These are phyloP conservation scores for Watsonalla binaria DNA, from an alignment of 2,888 invertebrate species.

Conservation along the genomic window DNA sequence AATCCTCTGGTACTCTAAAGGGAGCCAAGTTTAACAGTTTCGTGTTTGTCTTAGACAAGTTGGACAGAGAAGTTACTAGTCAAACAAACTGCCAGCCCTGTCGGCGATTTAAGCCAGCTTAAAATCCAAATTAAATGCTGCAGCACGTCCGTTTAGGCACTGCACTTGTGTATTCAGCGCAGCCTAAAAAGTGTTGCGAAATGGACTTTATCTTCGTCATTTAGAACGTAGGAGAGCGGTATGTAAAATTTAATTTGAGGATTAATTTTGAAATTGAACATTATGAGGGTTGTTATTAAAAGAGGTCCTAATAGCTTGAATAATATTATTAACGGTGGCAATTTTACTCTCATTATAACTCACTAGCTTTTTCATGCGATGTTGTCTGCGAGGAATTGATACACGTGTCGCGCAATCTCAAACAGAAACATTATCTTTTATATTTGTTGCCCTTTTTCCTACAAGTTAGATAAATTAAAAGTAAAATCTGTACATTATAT, in stretches of 20 bases:
- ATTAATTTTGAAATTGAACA: slow-evolving; percentile 3
- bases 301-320: no score
- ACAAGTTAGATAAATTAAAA: no score
- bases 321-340: no score
- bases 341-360: no score
- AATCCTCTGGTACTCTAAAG: slow-evolving; percentile 33
- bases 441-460: no score
- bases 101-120: slow-evolving; percentile 41
- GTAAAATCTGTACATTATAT: no score
- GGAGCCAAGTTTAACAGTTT: slow-evolving; percentile 58
- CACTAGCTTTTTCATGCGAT: no score
- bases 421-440: no score
- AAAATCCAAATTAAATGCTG: slow-evolving; percentile 59
- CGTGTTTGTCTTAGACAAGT: slow-evolving; percentile 68
- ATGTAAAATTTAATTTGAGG: slow-evolving; percentile 2
- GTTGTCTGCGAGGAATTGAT: no score
- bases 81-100: slow-evolving; percentile 50
- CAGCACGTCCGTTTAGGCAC: slow-evolving; percentile 39
- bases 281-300: no score
- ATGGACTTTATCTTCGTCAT: slow-evolving; percentile 22
- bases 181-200: slow-evolving; percentile 28
- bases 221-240: slow-evolving; percentile 5
- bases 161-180: slow-evolving; percentile 18
- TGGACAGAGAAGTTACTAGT: slow-evolving; percentile 65
- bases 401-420: no score